These are phyloP conservation scores for Semnopithecus entellus DNA, from an alignment of 2,113 vertebrate species.

Conservation along the genomic window DNA sequence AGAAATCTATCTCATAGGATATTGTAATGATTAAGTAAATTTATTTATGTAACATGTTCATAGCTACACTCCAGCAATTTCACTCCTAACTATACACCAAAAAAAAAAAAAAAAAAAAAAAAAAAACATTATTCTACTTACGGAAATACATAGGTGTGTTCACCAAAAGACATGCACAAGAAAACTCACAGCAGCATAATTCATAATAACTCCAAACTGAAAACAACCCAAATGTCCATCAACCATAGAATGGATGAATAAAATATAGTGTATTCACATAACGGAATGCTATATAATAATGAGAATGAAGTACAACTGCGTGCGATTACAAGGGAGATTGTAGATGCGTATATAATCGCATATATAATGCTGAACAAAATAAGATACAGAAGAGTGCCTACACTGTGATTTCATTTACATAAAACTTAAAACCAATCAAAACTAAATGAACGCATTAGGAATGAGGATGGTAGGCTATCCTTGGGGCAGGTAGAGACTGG, in stretches of 20 bases:
- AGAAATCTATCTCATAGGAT: not conserved
- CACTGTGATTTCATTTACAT: not conserved
- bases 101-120: not conserved
- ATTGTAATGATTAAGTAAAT: not conserved
- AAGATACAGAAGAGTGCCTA: not conserved
- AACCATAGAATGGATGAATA: not conserved
- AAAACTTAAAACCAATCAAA: not conserved
- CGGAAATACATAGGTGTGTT: not conserved
- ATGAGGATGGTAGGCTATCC: not conserved
- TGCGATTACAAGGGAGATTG: not conserved
- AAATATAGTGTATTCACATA: not conserved
- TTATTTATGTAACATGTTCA: not conserved
- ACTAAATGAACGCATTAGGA: not conserved
- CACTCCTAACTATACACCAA: not conserved
- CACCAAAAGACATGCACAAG: not conserved
- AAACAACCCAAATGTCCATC: not conserved
- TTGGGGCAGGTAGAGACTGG: not conserved
- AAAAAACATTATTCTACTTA: not conserved
- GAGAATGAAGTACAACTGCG: not conserved
- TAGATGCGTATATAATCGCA: not conserved
- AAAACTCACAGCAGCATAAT: not conserved
- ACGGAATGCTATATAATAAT: not conserved
- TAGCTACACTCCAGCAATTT: not conserved
- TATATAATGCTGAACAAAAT: not conserved
- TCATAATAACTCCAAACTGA: not conserved